phyloP scores from a whole-genome alignment of 2,113 vertebrate genomes.

The Otus sunia region DNA sequence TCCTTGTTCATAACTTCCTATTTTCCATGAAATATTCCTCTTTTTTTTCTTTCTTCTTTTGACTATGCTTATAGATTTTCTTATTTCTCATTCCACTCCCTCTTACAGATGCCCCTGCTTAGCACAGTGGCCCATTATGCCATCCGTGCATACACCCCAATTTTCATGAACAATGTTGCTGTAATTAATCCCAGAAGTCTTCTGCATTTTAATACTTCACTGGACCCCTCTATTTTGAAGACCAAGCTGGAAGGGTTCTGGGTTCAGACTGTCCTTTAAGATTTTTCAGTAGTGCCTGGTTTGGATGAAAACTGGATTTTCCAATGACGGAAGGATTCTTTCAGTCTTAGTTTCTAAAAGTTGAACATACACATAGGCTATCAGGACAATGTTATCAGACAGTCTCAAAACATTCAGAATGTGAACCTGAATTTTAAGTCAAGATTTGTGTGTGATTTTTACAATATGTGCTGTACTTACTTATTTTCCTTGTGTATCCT shows the following conservation, averaged over 20 bases:
- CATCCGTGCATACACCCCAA: neutral
- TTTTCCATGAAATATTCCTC: neutral
- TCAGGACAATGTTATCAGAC: neutral
- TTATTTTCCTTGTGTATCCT: neutral
- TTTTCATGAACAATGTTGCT: neutral
- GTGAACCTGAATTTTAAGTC: neutral
- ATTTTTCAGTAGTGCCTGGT: neutral
- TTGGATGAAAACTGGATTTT: neutral
- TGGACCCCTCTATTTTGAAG: neutral
- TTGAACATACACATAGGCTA: rapidly evolving
- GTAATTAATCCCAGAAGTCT: neutral
- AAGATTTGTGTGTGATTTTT: neutral
- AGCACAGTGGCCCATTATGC: neutral
- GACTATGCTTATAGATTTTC: neutral
- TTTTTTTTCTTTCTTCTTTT: neutral
- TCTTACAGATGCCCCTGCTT: neutral
- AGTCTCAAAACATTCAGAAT: neutral
- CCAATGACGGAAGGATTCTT: neutral
- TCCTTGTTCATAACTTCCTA: neutral
- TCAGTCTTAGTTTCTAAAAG: neutral
- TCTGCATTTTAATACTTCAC: neutral
- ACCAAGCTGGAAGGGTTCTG: neutral
- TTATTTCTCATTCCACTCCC: neutral
- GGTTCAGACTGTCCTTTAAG: neutral
- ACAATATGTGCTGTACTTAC: neutral